Base-by-base conservation (phyloP, 2,797 vertebrate species). In the Ceyx erithaca region DNA sequence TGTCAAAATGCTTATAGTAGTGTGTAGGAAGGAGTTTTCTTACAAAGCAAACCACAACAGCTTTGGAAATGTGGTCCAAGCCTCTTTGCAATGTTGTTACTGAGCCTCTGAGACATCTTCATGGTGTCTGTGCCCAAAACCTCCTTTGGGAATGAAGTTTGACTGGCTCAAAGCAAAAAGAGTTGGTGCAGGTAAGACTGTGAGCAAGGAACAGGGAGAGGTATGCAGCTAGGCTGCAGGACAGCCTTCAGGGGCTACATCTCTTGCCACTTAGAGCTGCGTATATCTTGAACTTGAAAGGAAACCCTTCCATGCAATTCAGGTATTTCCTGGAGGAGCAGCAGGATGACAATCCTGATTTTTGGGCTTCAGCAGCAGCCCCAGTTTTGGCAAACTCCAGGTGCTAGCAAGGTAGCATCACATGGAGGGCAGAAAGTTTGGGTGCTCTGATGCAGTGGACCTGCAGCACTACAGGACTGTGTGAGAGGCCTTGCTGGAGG, bases 261-360 rank as follows among this genome's bases (percentile, higher is more conserved):
- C 49, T n/a, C 14, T 23, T 21, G 28, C 35, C 0, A 0, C 55
- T 35, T 45, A 12, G 23, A 25, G 46, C 76, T 10, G 3, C 0
- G 0, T 13, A 21, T 1, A 2, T 37, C 61, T 68, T 46, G 28
- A 46, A 33, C 31, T 41, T 14, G 17, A 19, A 23, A 14, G 28
- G 19, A 68, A 68, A 35, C 9, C 1, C 33, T 61, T 31, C 21
- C 48, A 30, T 49, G 16, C 28, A 67, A 28, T 43, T 57, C 20
- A 7, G n/a, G 9, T 33, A 57, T 57, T 73, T 73, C 25, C 63
- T 19, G 57, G 63, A 63, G 63, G 57, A 69, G 49, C 49, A 69
- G 35, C 28, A 57, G 28, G 3, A 22, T 18, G 12, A 22, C 20
- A 46, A 9, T 71, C 45, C 25, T 48, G 59, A 58, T 20, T 48